Evolutionary conservation across 2,797 vertebrate genomes (phyloP).

Genomic region (Podargus strigoides): DNA sequence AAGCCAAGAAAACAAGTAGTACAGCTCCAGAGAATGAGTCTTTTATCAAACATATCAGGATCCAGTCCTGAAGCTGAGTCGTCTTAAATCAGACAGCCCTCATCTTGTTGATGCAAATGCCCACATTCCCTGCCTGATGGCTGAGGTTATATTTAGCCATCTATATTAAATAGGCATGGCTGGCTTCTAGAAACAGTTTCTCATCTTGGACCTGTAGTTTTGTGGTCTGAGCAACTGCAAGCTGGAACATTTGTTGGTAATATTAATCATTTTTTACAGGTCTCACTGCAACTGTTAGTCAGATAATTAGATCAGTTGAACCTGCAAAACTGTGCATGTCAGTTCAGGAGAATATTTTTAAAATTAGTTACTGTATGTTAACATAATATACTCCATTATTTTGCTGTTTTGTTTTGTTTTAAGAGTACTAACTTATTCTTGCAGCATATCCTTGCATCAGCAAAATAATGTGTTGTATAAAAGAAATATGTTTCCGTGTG

Average conservation of each 20-base stretch:
- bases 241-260: constrained; percentile 56
- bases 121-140: constrained; percentile 65
- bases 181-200: constrained; percentile 55
- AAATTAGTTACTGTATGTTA: constrained; percentile 50
- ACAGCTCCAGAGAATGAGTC: background rate
- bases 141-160: constrained; percentile 59
- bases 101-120: constrained; percentile 57
- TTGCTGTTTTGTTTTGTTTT: constrained; percentile 64
- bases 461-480: constrained; percentile 68
- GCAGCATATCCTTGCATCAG: constrained; percentile 59
- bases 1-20: background rate
- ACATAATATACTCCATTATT: constrained; percentile 55
- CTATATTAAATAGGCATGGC: constrained; percentile 59
- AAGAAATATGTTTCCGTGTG: constrained; percentile 68
- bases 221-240: constrained; percentile 57
- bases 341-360: constrained; percentile 53
- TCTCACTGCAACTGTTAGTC: constrained; percentile 56
- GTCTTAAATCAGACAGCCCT: constrained; percentile 45
- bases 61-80: constrained; percentile 41
- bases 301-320: constrained; percentile 58
- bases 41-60: background rate
- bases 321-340: constrained; percentile 53
- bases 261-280: constrained; percentile 59
- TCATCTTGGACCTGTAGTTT: constrained; percentile 53
- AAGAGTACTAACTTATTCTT: constrained; percentile 62